phyloP scores from a whole-genome alignment of 2,888 invertebrate genomes.

The Chirona hameri region DNA sequence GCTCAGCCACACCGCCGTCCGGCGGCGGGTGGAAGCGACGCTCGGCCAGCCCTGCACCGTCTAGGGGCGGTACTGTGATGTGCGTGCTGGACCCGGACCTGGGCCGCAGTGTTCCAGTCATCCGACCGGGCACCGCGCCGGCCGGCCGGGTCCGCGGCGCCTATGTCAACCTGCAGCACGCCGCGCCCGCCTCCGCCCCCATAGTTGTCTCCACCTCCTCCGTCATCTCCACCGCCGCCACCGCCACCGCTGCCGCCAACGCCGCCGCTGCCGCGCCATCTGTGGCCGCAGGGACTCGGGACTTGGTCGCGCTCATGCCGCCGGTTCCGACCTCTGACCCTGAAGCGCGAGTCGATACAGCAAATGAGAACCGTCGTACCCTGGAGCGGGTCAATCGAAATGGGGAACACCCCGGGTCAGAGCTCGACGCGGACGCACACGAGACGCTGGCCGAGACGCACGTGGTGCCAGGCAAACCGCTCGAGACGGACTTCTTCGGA shows the following conservation, averaged over 20 bases:
- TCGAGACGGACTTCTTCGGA: conserved; percentile 7
- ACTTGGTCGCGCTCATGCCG: neutral
- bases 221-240: neutral
- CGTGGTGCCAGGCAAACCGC: neutral
- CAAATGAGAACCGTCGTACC: no score
- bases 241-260: neutral
- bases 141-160: conserved; percentile 36
- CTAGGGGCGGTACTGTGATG: neutral
- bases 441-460: neutral
- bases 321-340: neutral
- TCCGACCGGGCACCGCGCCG: neutral
- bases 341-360: no score
- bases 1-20: neutral
- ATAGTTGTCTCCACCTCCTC: no score
- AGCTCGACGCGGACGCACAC: neutral
- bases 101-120: neutral
- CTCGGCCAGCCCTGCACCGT: neutral
- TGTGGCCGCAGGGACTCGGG: neutral
- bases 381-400: no score
- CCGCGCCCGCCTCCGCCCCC: neutral
- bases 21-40: neutral
- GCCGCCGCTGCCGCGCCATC: neutral
- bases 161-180: conserved; percentile 36
- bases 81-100: neutral
- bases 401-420: no score